Evolutionary conservation across 2,797 vertebrate species (phyloP).

Genomic region (Manis pentadactyla): DNA sequence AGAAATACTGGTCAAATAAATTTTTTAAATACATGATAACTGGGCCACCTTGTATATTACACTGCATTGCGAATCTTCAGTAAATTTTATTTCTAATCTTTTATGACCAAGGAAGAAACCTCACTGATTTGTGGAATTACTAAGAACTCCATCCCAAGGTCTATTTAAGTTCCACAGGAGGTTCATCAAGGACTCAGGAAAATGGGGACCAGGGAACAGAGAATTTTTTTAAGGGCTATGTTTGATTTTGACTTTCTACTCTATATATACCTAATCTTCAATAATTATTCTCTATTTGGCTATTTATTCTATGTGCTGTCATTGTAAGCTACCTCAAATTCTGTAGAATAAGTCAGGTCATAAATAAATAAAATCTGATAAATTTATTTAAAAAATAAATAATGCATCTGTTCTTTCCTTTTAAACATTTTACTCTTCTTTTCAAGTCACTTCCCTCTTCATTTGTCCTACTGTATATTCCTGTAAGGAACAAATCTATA

Average conservation of each 20-base stretch:
- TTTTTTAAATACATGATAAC: not conserved
- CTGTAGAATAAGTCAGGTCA: not conserved
- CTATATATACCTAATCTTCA: not conserved
- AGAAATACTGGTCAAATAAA: not conserved
- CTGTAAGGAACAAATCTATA: not conserved
- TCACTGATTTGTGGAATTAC: not conserved
- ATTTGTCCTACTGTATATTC: not conserved
- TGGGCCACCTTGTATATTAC: not conserved
- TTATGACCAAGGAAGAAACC: not conserved
- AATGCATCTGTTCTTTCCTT: not conserved
- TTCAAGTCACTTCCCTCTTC: not conserved
- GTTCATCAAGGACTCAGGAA: not conserved
- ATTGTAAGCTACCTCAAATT: not conserved
- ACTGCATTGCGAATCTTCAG: not conserved
- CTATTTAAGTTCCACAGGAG: not conserved
- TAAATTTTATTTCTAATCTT: not conserved
- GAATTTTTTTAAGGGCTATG: not conserved
- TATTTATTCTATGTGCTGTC: not conserved
- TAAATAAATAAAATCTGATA: not conserved
- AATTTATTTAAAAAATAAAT: not conserved
- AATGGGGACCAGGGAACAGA: not conserved
- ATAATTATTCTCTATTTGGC: not conserved
- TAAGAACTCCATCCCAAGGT: not conserved
- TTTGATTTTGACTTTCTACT: not conserved
- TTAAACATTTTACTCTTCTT: not conserved